Evolutionary conservation across 2,113 vertebrate species (phyloP), one percentile per base, ranked within the genome.

Genomic region (Centrocercus urophasianus): DNA sequence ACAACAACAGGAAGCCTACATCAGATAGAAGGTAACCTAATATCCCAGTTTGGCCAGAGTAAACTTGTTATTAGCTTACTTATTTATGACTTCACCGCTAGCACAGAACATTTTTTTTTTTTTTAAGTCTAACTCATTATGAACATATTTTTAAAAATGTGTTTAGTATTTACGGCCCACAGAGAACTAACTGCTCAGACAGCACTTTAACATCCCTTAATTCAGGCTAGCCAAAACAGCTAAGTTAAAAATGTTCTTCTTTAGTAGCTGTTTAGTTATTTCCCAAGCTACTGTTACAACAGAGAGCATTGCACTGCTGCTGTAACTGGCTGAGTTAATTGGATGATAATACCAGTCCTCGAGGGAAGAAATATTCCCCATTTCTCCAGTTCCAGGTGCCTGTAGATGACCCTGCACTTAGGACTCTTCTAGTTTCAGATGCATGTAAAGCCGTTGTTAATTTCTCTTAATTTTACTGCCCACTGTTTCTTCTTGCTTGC

Each of bases 181-280:
- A 78, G 12, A 81, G 18, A 0, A 0, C 25, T 69, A 0, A 0
- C 25, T 69, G 47, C 18, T 71, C 52, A 64, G 24, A 8, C 57
- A 87, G 66, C 18, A 7, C 91, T 94, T 75, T 63, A 87, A 78
- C 81, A 71, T 13, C 52, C 24, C 63, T 72, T 57, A 42, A 78
- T 0, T 1, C 30, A 84, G 92, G 27, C 59, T 82, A 75, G 30
- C 27, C 76, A 86, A 34, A 86, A 67, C 22, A 63, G 50, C 22
- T 61, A 90, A 63, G 36, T 78, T 67, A 30, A 66, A 87, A 57
- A 69, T 1, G 2, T 45, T 74, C n/a, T 86, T 61, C 25, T 54
- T 6, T 27, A 72, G 48, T 65, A 90, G 74, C n/a, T 82, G 79
- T 56, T 83, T 40, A 34, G 52, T 85, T 38, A 84, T 52, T 87